Evolutionary conservation across 2,113 vertebrate genomes (phyloP), one percentile per base, ranked within the genome.

Genomic region (Prionailurus bengalensis): DNA sequence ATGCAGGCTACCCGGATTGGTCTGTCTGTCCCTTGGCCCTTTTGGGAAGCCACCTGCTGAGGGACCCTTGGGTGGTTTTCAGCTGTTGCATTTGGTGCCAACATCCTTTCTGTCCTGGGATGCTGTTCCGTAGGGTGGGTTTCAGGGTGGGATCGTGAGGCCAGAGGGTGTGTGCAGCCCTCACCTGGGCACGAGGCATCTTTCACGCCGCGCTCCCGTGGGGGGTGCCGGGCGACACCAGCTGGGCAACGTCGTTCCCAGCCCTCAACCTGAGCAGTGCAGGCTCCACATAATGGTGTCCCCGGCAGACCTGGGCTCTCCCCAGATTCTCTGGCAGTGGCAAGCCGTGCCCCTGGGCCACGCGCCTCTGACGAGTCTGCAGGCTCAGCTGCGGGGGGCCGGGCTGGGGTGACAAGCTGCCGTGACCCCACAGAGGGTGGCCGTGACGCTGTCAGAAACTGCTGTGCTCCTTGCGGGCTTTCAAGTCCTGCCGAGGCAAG

Each of bases 301-400:
- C 13, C 42, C 9, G 17, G 17, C 7, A 36, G 51, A 29, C 39
- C 33, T 23, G 4, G 21, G 33, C 55, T 66, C 23, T 33, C 53
- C 82, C 19, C 33, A 14, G 33, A 21, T 63, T 36, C 42, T 86
- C 45, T 4, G 4, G 33, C 14, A 53, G 53, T 19, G 17, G 51
- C 15, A 42, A 23, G 7, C 5, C 4, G 21, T 48, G 6, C 1
- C 25, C 51, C 51, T 51, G 0, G 1, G 39, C 73, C n/a, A 25
- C 0, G 0, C 27, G 42, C 42, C 66, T 45, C 13, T 3, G 63
- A 31, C 13, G 27, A 14, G 25, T 11, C 63, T 65, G 10, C 1
- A 11, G 74, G 12, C 58, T 76, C 29, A 33, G 36, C 17, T 63
- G 14, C 27, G 5, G 73, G 39, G 61, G n/a, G 42, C 19, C 12